Evolutionary conservation across 2,113 vertebrate genomes (phyloP).

Genomic region (Bubalus kerabau): DNA sequence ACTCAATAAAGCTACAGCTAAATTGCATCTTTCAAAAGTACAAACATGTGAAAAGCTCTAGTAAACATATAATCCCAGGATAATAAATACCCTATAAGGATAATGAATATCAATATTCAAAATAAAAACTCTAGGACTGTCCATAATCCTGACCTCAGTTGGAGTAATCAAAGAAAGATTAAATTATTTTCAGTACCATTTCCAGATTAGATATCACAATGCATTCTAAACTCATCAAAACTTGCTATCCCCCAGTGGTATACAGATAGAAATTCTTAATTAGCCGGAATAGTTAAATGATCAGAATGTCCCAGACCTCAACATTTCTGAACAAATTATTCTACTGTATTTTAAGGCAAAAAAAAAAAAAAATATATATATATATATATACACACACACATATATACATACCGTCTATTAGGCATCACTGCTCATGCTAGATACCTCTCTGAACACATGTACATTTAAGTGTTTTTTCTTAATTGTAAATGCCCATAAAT

Average conservation of each 20-base stretch:
- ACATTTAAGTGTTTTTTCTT: not conserved
- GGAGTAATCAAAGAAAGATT: slow-evolving; percentile 19
- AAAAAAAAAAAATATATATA: not conserved
- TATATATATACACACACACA: fast-evolving
- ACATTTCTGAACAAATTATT: not conserved
- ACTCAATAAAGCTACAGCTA: not conserved
- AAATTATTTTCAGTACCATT: slow-evolving; percentile 19
- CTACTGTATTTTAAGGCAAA: not conserved
- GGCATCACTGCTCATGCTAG: not conserved
- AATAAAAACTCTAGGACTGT: not conserved
- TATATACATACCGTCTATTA: not conserved
- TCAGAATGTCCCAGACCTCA: not conserved
- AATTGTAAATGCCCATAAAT: not conserved
- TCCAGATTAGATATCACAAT: not conserved
- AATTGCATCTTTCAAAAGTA: not conserved
- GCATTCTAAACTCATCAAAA: slow-evolving; percentile 22
- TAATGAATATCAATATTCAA: not conserved
- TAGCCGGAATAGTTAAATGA: slow-evolving; percentile 7
- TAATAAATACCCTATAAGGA: not conserved
- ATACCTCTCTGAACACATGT: not conserved
- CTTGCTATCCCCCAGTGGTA: not conserved
- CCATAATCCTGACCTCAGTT: not conserved
- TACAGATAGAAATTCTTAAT: not conserved
- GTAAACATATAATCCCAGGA: not conserved
- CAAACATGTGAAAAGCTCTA: not conserved